Base-by-base conservation (phyloP, 2,888 invertebrate species). In the Geotrupes spiniger region DNA sequence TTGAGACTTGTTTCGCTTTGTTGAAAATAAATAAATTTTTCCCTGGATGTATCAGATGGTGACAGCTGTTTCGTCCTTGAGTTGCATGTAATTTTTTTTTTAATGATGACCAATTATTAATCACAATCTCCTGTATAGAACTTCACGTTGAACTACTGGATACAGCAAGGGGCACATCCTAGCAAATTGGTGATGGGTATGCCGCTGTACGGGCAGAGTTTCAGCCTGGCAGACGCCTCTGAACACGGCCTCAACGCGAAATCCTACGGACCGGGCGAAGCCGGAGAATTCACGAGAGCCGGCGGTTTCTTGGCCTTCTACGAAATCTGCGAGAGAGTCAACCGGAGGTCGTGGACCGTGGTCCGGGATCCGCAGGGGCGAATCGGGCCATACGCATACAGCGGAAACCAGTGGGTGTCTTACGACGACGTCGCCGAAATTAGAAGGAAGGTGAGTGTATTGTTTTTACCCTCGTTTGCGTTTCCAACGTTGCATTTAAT, bases 301-400 rank as follows among this genome's bases (percentile, higher is more conserved):
- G 82, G 83, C 17, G 89, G 89, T 15, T 86, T 88, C 67, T 72
- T 89, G 41, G 83, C 89, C 0, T 89, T 85, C 68, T 86, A 88
- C 64, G 89, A 89, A 76, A 82, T 89, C 54, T 83, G 83, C 57
- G 78, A 82, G 56, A 74, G 78, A 60, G 73, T 83, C 1, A 78
- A 78, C 58, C 71, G 70, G 14, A 78, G 79, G 39, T 78, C 82
- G 9, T 81, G 82, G 76, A 78, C 78, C 0, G 79, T 83, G 6
- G 78, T 81, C 14, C 79, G 87, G 63, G 82, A 81, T 59, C 72
- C 78, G 0, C 63, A 78, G 57, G 82, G 80, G 1, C 70, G 79
- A 10, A 82, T 85, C 57, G 90, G 90, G 1, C 88, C 90, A 1
- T 89, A 83, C 66, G 84, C 87, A 0, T 80, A 83, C 51, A 77